Conservation (phyloP, 2,113 vertebrate genomes). For the Natator depressus region DNA sequence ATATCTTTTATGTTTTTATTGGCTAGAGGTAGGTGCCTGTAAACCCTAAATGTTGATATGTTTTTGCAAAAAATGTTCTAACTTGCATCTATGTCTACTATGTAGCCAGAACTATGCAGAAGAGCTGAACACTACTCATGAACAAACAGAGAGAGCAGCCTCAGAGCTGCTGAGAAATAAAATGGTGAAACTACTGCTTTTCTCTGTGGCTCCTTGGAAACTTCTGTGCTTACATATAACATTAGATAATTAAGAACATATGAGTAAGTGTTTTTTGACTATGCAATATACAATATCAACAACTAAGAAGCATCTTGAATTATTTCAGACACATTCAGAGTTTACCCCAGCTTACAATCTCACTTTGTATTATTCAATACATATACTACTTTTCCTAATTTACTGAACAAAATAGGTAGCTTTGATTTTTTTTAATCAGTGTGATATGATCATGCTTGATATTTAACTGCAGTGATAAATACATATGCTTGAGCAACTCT, state of each 20-base stretch:
- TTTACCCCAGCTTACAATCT: background rate
- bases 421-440: constrained; percentile 36
- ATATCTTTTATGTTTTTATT: background rate
- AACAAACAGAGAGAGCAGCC: background rate
- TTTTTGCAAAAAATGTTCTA: background rate
- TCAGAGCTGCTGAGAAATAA: background rate
- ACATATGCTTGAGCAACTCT: constrained; percentile 73
- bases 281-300: background rate
- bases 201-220: background rate
- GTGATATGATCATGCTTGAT: constrained; percentile 28
- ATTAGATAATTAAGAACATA: background rate
- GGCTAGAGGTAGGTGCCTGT: background rate
- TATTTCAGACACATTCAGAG: background rate
- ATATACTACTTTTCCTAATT: constrained; percentile 14
- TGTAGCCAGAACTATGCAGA: background rate
- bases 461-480: constrained; percentile 61
- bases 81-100: background rate
- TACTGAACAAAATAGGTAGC: constrained; percentile 24
- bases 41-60: background rate
- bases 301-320: background rate
- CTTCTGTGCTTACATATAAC: background rate
- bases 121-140: background rate
- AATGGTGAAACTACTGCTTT: too few relatives aligned
- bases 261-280: background rate
- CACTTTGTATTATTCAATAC: background rate